These are phyloP conservation scores for Fragum fragum DNA, from an alignment of 2,888 invertebrate genomes.

Conservation along the genomic window DNA sequence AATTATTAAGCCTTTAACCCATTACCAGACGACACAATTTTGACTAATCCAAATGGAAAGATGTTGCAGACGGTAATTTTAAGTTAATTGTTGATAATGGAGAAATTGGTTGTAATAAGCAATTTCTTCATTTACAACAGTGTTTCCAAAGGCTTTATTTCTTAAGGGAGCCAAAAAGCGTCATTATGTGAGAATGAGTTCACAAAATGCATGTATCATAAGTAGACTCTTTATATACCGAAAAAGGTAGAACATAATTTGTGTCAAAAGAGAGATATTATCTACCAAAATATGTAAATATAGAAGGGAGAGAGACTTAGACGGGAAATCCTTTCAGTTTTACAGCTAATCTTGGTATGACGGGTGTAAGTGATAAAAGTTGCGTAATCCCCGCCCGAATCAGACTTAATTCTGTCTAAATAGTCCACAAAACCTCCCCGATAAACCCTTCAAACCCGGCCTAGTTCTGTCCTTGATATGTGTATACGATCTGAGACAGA, in stretches of 20 bases:
- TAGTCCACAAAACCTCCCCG: slow-evolving; percentile 52
- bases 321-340: slow-evolving; percentile 41
- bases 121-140: too few species aligned
- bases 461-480: slow-evolving; percentile 34
- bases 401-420: slow-evolving; percentile 55
- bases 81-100: too few species aligned
- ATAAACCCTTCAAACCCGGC: slow-evolving; percentile 58
- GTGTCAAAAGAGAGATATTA: background rate
- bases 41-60: too few species aligned
- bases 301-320: slow-evolving; percentile 1
- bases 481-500: slow-evolving; percentile 4
- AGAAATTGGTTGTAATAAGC: too few species aligned
- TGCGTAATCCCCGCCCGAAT: slow-evolving; percentile 66
- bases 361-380: slow-evolving; percentile 67
- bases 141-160: too few species aligned
- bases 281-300: background rate
- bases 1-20: too few species aligned
- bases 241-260: background rate
- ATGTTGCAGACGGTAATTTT: too few species aligned
- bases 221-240: too few species aligned
- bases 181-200: too few species aligned
- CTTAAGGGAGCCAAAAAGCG: too few species aligned
- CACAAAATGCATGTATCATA: too few species aligned
- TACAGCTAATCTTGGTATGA: slow-evolving; percentile 52
- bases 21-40: too few species aligned